A percentile compares a stretch with the other conserved stretches of the same genome.
phyloP scores from a whole-genome alignment of 2,888 invertebrate species.

The Balanococcus diminutus region DNA sequence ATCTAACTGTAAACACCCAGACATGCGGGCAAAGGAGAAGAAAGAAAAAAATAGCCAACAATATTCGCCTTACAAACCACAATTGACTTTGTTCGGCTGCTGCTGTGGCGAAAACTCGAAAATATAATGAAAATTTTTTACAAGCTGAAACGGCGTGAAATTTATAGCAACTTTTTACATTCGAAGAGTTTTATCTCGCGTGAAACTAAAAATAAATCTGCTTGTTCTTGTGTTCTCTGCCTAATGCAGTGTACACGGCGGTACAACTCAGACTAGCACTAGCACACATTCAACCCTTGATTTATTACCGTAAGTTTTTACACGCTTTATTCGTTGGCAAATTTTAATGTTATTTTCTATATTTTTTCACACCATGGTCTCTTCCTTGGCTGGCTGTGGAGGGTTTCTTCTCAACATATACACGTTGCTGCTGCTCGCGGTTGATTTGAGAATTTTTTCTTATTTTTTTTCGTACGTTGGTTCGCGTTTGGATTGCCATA shows the following conservation, averaged over 20 bases:
- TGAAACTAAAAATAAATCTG: conserved; percentile 38
- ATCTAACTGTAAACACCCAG: too few relatives aligned
- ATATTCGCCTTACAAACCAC: neutral
- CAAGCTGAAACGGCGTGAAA: conserved; percentile 27
- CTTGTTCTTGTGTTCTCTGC: neutral
- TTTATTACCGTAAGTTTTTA: conserved; percentile 32
- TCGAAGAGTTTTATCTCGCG: conserved; percentile 38
- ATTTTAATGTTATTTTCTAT: conserved; percentile 40
- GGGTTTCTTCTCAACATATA: neutral
- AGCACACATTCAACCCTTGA: neutral
- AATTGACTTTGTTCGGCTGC: neutral
- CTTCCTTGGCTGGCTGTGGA: too few relatives aligned
- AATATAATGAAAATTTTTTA: conserved; percentile 37
- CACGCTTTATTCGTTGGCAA: conserved; percentile 40
- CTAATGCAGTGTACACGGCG: neutral
- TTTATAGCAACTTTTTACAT: conserved; percentile 39
- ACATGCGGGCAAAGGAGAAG: too few relatives aligned
- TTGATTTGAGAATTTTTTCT: conserved; percentile 32
- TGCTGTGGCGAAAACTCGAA: neutral
- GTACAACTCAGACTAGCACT: neutral
- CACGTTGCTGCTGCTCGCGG: conserved; percentile 19
- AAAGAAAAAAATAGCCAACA: neutral
- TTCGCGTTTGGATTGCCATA: neutral
- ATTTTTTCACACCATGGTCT: conserved; percentile 25
- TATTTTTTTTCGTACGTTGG: neutral